A percentile compares a stretch with the other conserved stretches of the same genome.
These are phyloP conservation scores for Cyphomyrus discorhynchus DNA, from an alignment of 2,113 vertebrate species.

Conservation along the genomic window DNA sequence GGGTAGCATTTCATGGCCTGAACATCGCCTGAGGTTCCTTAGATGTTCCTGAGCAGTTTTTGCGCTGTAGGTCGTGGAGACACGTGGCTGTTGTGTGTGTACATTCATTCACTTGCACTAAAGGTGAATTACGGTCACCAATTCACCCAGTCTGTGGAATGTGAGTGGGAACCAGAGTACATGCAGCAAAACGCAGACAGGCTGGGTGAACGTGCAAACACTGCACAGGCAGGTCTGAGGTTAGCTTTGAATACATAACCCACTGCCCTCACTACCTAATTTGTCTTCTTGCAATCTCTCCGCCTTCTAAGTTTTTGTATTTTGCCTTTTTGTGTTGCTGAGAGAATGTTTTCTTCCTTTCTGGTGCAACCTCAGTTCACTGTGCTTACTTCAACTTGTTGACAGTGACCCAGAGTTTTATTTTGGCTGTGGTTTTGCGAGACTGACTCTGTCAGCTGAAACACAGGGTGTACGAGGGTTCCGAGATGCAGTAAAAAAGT, in stretches of 20 bases:
- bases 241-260: background rate
- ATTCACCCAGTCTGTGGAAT: background rate
- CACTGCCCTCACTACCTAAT: background rate
- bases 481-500: background rate
- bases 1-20: background rate
- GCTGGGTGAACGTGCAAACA: background rate
- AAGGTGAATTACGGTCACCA: background rate
- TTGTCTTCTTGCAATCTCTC: background rate
- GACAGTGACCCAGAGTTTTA: constrained; percentile 7
- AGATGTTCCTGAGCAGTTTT: background rate
- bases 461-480: background rate
- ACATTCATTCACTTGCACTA: background rate
- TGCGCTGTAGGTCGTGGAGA: background rate
- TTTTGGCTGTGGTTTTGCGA: constrained; percentile 5
- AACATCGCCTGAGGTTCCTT: background rate
- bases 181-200: background rate
- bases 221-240: background rate
- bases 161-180: background rate
- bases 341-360: background rate
- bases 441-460: background rate
- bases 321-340: background rate
- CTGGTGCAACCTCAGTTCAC: background rate
- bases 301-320: background rate
- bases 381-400: background rate
- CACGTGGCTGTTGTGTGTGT: background rate